phyloP scores from a whole-genome alignment of 2,113 vertebrate species.

The Microcebus jonahi region DNA sequence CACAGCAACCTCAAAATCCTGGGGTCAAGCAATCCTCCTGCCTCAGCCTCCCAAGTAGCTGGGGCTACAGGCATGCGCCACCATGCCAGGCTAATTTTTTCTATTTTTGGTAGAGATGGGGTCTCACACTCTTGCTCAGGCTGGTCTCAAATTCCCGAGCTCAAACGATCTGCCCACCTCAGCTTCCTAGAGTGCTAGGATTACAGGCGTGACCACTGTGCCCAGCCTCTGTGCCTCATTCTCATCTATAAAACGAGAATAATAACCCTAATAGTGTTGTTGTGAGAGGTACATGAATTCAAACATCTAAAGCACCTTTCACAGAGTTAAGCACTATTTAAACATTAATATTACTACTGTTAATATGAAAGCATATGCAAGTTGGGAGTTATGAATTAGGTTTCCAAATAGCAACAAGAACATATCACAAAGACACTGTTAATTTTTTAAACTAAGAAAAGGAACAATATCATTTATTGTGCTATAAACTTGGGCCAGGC shows the following conservation, averaged over 20 bases:
- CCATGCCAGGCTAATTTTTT: too few species aligned
- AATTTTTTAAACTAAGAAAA: conserved; percentile 3
- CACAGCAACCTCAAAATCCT: too few species aligned
- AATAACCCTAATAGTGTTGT: not conserved
- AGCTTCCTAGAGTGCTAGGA: too few species aligned
- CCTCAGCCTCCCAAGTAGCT: too few species aligned
- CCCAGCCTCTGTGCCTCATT: not conserved
- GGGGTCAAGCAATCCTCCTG: too few species aligned
- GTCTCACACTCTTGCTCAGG: too few species aligned
- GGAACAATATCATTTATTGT: not conserved
- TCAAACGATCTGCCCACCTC: too few species aligned
- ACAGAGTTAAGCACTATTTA: not conserved
- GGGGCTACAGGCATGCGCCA: too few species aligned
- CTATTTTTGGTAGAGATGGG: too few species aligned
- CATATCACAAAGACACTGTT: not conserved
- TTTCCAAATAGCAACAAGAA: not conserved
- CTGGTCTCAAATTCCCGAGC: too few species aligned
- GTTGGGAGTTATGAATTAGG: not conserved
- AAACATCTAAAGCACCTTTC: conserved; percentile 7
- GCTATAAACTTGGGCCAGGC: conserved; percentile 53
- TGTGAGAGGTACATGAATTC: not conserved
- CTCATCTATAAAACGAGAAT: not conserved
- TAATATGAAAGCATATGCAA: not conserved
- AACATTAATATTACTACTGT: not conserved
- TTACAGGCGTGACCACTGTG: too few species aligned